These are phyloP conservation scores for Pseudochirops cupreus DNA, from an alignment of 2,797 vertebrate genomes.

Conservation along the genomic window DNA sequence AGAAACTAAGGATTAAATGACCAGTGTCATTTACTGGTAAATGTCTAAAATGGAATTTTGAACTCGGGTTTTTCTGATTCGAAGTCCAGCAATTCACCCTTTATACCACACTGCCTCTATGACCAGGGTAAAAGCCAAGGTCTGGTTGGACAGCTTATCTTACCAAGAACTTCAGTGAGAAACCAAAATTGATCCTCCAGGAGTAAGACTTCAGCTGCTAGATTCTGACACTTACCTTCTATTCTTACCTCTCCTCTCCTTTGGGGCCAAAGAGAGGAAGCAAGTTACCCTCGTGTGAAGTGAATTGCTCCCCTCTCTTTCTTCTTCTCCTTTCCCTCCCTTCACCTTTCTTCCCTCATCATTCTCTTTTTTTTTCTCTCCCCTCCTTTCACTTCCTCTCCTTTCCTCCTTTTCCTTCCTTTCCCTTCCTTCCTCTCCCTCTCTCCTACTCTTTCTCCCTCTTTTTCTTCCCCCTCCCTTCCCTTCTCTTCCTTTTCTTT, in stretches of 20 bases:
- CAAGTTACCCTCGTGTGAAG: not conserved
- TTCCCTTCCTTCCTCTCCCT: not conserved
- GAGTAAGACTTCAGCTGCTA: not conserved
- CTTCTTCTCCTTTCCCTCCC: not conserved
- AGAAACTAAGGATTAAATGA: not conserved
- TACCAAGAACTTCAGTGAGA: not conserved
- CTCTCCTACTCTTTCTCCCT: not conserved
- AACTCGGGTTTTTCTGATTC: not conserved
- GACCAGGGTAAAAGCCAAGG: not conserved
- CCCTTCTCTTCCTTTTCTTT: not conserved
- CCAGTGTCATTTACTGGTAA: not conserved
- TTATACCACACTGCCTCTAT: not conserved
- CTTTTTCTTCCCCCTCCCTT: not conserved
- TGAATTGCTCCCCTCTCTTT: not conserved
- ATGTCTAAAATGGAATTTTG: not conserved
- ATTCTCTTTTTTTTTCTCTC: too few relatives aligned
- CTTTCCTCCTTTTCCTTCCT: not conserved
- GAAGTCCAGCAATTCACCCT: not conserved
- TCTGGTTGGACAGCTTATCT: not conserved
- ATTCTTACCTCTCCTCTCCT: not conserved
- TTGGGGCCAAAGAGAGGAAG: not conserved
- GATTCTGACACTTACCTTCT: not conserved
- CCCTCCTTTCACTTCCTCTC: not conserved
- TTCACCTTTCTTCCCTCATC: not conserved
- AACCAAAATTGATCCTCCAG: not conserved